Evolutionary conservation across 1,140 invertebrate species (phyloP).

Genomic region (Cherax quadricarinatus): DNA sequence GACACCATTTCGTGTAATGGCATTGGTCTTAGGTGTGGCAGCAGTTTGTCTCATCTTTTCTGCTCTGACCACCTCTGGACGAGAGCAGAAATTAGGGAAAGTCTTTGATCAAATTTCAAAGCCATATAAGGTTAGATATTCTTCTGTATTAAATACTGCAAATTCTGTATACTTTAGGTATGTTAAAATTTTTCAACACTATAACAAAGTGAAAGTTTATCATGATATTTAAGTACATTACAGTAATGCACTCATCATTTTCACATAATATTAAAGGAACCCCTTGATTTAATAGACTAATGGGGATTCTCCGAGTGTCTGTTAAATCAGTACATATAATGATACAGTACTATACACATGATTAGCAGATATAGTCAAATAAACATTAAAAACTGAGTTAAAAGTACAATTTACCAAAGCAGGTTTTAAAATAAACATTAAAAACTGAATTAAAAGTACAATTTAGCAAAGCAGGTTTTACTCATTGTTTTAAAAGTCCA

Average conservation of each 20-base stretch:
- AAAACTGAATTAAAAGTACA: too few relatives aligned
- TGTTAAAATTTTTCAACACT: neutral
- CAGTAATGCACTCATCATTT: too few relatives aligned
- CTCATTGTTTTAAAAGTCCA: too few relatives aligned
- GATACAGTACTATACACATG: too few relatives aligned
- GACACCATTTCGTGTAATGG: constrained; percentile 56
- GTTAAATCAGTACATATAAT: too few relatives aligned
- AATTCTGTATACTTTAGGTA: neutral
- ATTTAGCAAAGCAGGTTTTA: too few relatives aligned
- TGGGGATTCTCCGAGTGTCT: neutral
- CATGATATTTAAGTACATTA: neutral
- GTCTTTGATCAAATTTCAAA: constrained; percentile 32
- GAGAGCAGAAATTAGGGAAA: constrained; percentile 42
- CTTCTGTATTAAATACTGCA: too few relatives aligned
- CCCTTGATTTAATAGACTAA: neutral
- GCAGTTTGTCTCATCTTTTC: constrained; percentile 53
- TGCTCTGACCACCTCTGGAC: constrained; percentile 31
- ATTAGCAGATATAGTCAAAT: too few relatives aligned
- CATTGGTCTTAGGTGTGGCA: constrained; percentile 35
- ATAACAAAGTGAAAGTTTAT: neutral
- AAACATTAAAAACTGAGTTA: too few relatives aligned
- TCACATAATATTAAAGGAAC: too few relatives aligned
- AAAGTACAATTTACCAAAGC: too few relatives aligned
- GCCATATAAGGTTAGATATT: neutral
- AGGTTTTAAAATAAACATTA: too few relatives aligned